Base-by-base conservation (phyloP, 2,888 invertebrate species). In the Yponomeuta cagnagella region DNA sequence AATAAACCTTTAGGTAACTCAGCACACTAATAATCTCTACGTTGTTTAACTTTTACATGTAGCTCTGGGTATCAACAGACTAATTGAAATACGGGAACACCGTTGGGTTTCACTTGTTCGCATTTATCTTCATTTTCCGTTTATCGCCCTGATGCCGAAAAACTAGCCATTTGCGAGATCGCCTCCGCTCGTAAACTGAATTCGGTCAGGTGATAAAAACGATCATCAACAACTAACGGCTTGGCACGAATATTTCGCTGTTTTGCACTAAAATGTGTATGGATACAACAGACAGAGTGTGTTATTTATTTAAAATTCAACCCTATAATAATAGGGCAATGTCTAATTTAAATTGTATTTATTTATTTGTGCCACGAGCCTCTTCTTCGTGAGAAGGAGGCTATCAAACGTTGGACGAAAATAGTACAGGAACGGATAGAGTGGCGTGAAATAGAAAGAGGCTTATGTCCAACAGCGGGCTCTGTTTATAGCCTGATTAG, bases 81-180 rank as follows among this genome's bases (percentile, higher is more conserved):
- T 58, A 58, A 58, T 58, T 58, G 52, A 58, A 58, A 58, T 58
- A 58, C 52, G 52, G 15, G 15, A 58, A 58, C 12, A 58, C 52
- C 12, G 6, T 15, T 15, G 15, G 52, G 15, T 58, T 58, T 58
- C 8, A 58, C 52, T 58, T 58, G 52, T 15, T 58, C 52, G 12
- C 52, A 15, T 58, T 58, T 58, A 58, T 58, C 52, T 58, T 58
- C 52, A 58, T 58, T 58, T 58, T 58, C 15, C 52, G 52, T 58
- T 58, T 58, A 58, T 58, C 15, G 52, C 52, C 15, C 3, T 15
- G 52, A 58, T 58, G 52, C 52, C 52, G 52, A 58, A 58, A 58
- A 58, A 58, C 52, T 58, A 58, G 52, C 52, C 52, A 58, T 58
- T 58, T 58, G 52, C 52, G 52, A 58, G 52, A 58, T 58, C 52